A percentile compares a stretch with the other conserved stretches of the same genome.
Evolutionary conservation across 2,888 invertebrate species (phyloP).

Genomic region (Craniophora ligustri): DNA sequence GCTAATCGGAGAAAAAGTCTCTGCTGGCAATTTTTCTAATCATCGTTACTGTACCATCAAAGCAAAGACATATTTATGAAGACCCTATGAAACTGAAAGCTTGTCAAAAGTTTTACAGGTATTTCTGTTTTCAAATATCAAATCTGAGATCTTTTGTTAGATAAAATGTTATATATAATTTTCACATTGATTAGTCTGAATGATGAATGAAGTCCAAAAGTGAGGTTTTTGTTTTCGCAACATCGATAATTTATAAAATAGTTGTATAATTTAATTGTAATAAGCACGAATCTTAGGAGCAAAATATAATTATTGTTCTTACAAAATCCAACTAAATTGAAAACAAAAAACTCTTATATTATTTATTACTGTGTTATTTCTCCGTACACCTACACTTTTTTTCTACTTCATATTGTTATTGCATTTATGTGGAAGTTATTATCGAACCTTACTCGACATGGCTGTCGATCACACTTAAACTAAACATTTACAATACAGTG

Average conservation of each 20-base stretch:
- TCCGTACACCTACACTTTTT: constrained; percentile 4
- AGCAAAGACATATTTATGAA: too few relatives aligned
- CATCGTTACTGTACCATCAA: too few relatives aligned
- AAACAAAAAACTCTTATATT: constrained; percentile 22
- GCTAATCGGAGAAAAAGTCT: not conserved
- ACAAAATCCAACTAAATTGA: not conserved
- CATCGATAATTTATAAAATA: not conserved
- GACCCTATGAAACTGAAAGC: too few relatives aligned
- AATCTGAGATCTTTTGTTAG: constrained; percentile 1
- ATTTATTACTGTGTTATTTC: not conserved
- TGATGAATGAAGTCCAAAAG: not conserved
- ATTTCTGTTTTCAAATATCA: constrained; percentile 22
- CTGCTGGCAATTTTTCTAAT: too few relatives aligned
- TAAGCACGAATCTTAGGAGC: too few relatives aligned
- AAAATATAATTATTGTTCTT: too few relatives aligned
- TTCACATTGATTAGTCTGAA: constrained; percentile 25
- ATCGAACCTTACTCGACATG: constrained; percentile 31
- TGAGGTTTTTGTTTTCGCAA: constrained; percentile 38
- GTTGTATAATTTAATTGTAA: too few relatives aligned
- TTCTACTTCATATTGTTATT: constrained; percentile 34
- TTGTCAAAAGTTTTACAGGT: constrained; percentile 20
- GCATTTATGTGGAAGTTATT: constrained; percentile 41
- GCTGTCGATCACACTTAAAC: constrained; percentile 40
- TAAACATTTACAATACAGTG: constrained; percentile 11
- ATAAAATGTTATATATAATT: constrained; percentile 1